Base-by-base conservation (phyloP, 2,113 vertebrate species). In the Pachycephala philippinensis region DNA sequence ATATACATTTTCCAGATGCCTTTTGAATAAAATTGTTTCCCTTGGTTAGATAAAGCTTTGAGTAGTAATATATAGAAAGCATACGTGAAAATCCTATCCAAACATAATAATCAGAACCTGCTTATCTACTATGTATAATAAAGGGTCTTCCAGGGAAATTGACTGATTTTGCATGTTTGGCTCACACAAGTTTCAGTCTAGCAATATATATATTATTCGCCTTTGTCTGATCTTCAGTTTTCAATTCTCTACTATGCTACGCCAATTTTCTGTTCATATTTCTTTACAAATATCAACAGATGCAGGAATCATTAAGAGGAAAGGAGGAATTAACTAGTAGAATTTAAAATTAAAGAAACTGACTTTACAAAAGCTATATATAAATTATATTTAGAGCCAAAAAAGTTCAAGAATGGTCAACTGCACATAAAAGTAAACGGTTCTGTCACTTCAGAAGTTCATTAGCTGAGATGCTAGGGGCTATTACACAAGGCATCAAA, bases 321-420 rank as follows among this genome's bases (percentile, higher is more conserved):
- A 92, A 70, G 35, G 15, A 84, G 13, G 27, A 81, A 87, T 64
- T 87, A 59, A 33, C 14, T 40, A 59, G n/a, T 56, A 82, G 31
- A 85, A 64, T 79, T 85, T 79, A 47, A 94, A 87, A 71, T 80
- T 35, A 70, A 53, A 35, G 21, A 71, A 87, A 61, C 4, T 37
- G 33, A 49, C 39, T 87, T 84, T 60, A 40, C 22, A 44, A 68
- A 91, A 78, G 15, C 4, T 21, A 37, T 17, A 18, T 15, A 40
- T 10, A 74, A 72, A 16, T 52, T 80, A 31, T 33, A 5, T 31
- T 31, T 6, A 68, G 16, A 87, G 18, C 12, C 60, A 74, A 74
- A 56, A 47, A 64, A 21, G 11, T 59, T 75, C 17, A 75, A 64
- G 39, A 86, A 63, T 31, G 30, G 56, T 45, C 40, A 75, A 35